These are phyloP conservation scores for Nomada hirtipes DNA, from an alignment of 2,888 invertebrate genomes.

Conservation along the genomic window DNA sequence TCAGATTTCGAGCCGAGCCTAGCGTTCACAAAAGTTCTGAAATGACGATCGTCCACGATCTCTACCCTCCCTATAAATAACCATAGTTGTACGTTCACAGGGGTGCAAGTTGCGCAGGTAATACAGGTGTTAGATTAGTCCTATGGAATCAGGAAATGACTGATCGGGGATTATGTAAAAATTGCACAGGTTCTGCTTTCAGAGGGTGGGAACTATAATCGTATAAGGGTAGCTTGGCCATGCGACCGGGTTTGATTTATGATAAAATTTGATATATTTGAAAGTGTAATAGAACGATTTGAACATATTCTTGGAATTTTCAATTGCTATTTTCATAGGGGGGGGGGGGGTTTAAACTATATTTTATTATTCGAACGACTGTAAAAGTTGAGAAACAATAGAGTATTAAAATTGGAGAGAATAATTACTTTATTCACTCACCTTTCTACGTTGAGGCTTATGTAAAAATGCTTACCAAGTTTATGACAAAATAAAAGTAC, in stretches of 20 bases:
- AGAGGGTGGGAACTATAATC: neutral
- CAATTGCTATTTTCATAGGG: no score
- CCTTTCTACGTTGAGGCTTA: no score
- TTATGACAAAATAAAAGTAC: no score
- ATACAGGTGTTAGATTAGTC: conserved; percentile 30
- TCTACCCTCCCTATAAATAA: conserved; percentile 30
- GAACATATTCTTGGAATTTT: no score
- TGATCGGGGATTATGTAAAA: neutral
- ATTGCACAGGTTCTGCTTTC: neutral
- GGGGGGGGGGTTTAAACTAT: no score
- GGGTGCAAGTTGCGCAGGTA: conserved; percentile 24
- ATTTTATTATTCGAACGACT: no score
- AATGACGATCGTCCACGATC: conserved; percentile 31
- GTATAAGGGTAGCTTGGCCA: neutral
- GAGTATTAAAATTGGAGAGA: no score
- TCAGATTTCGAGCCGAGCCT: neutral
- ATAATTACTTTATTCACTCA: no score
- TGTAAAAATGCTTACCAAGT: no score
- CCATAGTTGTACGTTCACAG: neutral
- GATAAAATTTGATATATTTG: no score
- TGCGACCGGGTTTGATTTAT: neutral
- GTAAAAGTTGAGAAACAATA: no score
- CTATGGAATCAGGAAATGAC: neutral
- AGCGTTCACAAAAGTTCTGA: conserved; percentile 24
- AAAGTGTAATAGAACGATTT: no score